Conservation (phyloP, 2,113 vertebrate genomes). For the Proteles cristata region DNA sequence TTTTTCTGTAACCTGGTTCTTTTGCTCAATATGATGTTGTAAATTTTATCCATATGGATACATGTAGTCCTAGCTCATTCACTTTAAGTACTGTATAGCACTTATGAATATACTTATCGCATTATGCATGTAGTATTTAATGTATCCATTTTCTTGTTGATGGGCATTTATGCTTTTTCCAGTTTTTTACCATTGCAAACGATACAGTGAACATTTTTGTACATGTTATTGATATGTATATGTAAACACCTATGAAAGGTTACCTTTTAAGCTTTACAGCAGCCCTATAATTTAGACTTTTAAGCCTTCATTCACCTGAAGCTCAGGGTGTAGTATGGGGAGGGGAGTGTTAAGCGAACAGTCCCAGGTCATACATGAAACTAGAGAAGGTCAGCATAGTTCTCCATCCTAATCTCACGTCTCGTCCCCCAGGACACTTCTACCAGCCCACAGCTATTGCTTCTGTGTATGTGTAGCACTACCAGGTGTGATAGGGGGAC, state of each 20-base stretch:
- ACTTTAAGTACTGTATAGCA: not conserved
- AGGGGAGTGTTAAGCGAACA: not conserved
- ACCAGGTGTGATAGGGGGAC: not conserved
- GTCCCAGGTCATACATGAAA: not conserved
- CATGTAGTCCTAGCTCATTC: not conserved
- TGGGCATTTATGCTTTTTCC: not conserved
- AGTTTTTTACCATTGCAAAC: not conserved
- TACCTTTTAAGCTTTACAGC: not conserved
- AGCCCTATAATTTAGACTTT: not conserved
- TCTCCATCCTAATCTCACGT: not conserved
- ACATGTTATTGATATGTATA: not conserved
- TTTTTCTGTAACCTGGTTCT: not conserved
- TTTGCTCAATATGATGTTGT: not conserved
- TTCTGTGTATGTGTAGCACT: not conserved
- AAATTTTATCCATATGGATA: not conserved
- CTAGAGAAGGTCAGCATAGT: not conserved
- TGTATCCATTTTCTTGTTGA: not conserved
- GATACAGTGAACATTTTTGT: not conserved
- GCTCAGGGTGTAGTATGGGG: not conserved
- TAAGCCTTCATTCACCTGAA: not conserved
- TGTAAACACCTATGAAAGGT: not conserved
- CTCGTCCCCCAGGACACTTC: not conserved
- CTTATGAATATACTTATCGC: not conserved
- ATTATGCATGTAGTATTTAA: not conserved
- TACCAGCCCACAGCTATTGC: not conserved